A percentile compares a stretch with the other conserved stretches of the same genome.
Conservation (phyloP, 1,140 invertebrate genomes). For the Gyrodactylus salaris region DNA sequence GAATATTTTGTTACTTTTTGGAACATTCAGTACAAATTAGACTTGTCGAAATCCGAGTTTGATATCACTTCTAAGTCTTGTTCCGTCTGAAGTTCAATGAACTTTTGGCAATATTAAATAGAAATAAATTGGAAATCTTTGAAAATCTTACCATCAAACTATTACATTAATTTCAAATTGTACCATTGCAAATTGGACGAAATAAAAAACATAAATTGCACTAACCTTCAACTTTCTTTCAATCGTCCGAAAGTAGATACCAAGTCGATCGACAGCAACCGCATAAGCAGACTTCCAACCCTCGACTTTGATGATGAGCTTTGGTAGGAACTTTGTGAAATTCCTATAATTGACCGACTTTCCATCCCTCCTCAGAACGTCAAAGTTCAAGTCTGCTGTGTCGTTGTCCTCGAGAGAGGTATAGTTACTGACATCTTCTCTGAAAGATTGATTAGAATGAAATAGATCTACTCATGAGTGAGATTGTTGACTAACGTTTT, state of each 20-base stretch:
- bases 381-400: neutral
- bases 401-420: neutral
- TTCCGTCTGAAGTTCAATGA: neutral
- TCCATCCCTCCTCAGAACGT: neutral
- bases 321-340: neutral
- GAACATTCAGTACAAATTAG: no score
- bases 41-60: no score
- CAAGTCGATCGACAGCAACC: neutral
- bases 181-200: no score
- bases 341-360: neutral
- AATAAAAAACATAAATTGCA: no score
- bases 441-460: neutral
- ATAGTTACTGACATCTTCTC: neutral
- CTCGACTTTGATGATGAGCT: neutral
- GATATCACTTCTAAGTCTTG: no score
- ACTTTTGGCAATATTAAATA: neutral
- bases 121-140: no score
- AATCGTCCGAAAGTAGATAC: neutral
- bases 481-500: neutral
- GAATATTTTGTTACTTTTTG: no score
- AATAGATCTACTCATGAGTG: neutral
- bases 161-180: no score
- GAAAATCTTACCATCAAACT: no score
- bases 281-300: neutral
- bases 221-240: neutral